Evolutionary conservation across 2,113 vertebrate genomes (phyloP).

Genomic region (Channa maculata): DNA sequence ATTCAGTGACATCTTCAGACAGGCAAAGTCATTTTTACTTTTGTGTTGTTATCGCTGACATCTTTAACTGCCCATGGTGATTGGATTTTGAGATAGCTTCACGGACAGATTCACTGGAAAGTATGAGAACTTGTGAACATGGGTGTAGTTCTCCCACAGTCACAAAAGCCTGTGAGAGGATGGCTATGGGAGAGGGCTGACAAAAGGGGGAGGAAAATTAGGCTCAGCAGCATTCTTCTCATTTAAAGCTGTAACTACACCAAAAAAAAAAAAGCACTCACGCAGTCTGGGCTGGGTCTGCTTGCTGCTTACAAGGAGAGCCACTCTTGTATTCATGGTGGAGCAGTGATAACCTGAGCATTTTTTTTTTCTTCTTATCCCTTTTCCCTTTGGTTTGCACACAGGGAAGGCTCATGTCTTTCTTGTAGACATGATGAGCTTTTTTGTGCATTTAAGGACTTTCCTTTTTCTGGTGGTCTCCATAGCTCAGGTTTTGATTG

Average conservation of each 20-base stretch:
- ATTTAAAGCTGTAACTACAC: slow-evolving; percentile 84
- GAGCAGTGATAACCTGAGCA: slow-evolving; percentile 78
- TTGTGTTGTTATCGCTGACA: slow-evolving; percentile 12
- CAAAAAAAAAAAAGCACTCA: slow-evolving; percentile 67
- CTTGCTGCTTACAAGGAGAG: slow-evolving; percentile 81
- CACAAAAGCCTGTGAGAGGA: slow-evolving; percentile 78
- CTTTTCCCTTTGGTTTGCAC: slow-evolving; percentile 63
- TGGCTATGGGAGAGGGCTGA: slow-evolving; percentile 82
- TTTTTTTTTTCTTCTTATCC: slow-evolving; percentile 52
- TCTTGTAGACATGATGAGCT: slow-evolving; percentile 83
- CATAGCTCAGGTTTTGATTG: slow-evolving; percentile 76
- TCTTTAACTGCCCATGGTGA: background rate
- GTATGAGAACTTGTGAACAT: slow-evolving; percentile 71
- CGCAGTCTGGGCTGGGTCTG: slow-evolving; percentile 83
- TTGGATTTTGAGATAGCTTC: background rate
- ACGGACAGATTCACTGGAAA: slow-evolving; percentile 48
- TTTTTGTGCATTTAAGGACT: slow-evolving; percentile 81
- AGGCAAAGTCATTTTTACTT: slow-evolving; percentile 21
- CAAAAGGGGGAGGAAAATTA: slow-evolving; percentile 86
- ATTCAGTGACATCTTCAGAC: slow-evolving; percentile 25
- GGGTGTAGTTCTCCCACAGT: slow-evolving; percentile 77
- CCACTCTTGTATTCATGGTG: slow-evolving; percentile 81
- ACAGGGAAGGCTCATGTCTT: slow-evolving; percentile 81
- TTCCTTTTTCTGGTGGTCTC: slow-evolving; percentile 80
- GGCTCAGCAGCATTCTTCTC: slow-evolving; percentile 86